Percentiles rank a stretch among this genome's conserved stretches.
These are phyloP conservation scores for Laticauda laticaudata DNA, from an alignment of 2,113 vertebrate genomes.

Conservation along the genomic window DNA sequence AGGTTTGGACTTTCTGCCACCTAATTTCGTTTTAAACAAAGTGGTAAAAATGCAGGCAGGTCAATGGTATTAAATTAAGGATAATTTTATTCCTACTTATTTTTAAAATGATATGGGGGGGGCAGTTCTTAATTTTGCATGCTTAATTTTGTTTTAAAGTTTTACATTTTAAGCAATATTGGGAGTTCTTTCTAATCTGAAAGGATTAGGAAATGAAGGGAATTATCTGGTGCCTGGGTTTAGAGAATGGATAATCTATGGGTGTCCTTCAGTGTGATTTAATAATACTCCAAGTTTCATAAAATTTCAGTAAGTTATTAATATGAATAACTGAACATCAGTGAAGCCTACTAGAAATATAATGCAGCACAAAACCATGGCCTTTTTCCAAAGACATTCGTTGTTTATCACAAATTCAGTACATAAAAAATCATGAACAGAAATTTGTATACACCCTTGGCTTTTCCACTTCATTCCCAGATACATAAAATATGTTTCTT, in stretches of 20 bases:
- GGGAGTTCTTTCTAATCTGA: neutral
- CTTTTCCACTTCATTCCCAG: neutral
- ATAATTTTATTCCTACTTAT: neutral
- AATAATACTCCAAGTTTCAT: neutral
- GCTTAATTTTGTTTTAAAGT: neutral
- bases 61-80: neutral
- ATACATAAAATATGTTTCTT: accelerated
- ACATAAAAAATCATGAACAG: slow-evolving; percentile 3
- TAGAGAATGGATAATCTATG: neutral
- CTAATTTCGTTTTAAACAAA: neutral
- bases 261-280: neutral
- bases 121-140: neutral
- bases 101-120: neutral
- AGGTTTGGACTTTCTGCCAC: neutral
- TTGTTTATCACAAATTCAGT: slow-evolving; percentile 14
- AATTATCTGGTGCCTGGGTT: neutral
- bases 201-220: neutral
- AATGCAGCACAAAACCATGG: neutral
- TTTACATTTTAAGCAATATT: neutral
- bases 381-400: neutral
- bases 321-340: neutral
- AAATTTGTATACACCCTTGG: slow-evolving; percentile 6
- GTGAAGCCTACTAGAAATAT: neutral
- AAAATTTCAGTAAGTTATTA: neutral
- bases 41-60: neutral